phyloP scores from a whole-genome alignment of 2,888 invertebrate genomes.

The Polyploca ridens region DNA sequence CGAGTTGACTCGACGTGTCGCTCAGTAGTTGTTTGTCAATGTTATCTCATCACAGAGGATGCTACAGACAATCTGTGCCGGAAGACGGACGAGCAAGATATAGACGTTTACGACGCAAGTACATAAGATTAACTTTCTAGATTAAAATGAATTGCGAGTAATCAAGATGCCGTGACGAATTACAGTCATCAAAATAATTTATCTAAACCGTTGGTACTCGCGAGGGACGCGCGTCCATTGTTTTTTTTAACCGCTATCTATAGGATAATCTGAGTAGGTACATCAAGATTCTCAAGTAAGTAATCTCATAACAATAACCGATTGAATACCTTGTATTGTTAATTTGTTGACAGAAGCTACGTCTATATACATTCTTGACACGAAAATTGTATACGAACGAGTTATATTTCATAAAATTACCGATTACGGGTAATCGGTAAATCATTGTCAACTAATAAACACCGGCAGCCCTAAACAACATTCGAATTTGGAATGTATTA shows the following conservation, averaged over 20 bases:
- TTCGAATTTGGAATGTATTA: slow-evolving; percentile 43
- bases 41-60: neutral
- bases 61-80: neutral
- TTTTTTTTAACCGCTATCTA: too few species aligned
- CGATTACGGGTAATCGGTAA: neutral
- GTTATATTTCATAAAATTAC: neutral
- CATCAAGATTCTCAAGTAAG: too few species aligned
- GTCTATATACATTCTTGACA: neutral
- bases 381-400: neutral
- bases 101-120: neutral
- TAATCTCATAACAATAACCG: too few species aligned
- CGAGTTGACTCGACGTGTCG: neutral
- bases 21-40: neutral
- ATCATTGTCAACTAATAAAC: slow-evolving; percentile 9
- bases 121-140: neutral
- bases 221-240: too few species aligned
- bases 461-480: slow-evolving; percentile 20
- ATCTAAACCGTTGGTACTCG: neutral
- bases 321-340: too few species aligned
- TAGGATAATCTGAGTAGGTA: too few species aligned
- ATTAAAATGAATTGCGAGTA: slow-evolving; percentile 1
- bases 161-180: neutral
- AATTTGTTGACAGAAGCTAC: neutral
- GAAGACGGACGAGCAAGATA: neutral
- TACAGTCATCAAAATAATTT: neutral